These are phyloP conservation scores for Rhyzopertha dominica DNA, from an alignment of 1,140 invertebrate species.

Conservation along the genomic window DNA sequence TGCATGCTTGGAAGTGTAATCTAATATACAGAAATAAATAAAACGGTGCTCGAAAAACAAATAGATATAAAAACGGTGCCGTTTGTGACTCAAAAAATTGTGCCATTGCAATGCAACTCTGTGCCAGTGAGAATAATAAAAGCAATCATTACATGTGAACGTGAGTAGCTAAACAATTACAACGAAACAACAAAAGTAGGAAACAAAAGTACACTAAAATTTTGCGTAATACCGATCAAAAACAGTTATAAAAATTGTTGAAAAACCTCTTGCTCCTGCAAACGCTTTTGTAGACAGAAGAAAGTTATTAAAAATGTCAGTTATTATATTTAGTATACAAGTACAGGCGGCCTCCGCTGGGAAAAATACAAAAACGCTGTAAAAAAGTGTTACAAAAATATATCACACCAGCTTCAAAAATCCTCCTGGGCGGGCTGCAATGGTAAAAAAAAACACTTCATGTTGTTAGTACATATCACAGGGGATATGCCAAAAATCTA, in stretches of 20 bases:
- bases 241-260: constrained; percentile 24
- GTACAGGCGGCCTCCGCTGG: not conserved
- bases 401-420: constrained; percentile 43
- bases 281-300: constrained; percentile 48
- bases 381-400: constrained; percentile 41
- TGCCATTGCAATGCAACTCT: constrained; percentile 58
- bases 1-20: constrained; percentile 33
- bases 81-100: constrained; percentile 50
- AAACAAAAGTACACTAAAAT: constrained; percentile 15
- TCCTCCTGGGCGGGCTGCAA: constrained; percentile 44
- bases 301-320: constrained; percentile 21
- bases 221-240: constrained; percentile 25
- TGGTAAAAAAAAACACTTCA: constrained; percentile 41
- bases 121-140: constrained; percentile 59
- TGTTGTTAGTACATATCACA: constrained; percentile 42
- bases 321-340: constrained; percentile 12
- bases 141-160: constrained; percentile 63
- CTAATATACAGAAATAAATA: constrained; percentile 45
- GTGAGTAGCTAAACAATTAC: constrained; percentile 55
- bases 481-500: constrained; percentile 45
- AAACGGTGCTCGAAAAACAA: constrained; percentile 56
- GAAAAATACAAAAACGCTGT: constrained; percentile 32
- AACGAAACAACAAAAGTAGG: constrained; percentile 38
- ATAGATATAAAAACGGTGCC: constrained; percentile 51
- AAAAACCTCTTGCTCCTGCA: constrained; percentile 45